phyloP scores from a whole-genome alignment of 2,113 vertebrate species.

The Isurus oxyrinchus region DNA sequence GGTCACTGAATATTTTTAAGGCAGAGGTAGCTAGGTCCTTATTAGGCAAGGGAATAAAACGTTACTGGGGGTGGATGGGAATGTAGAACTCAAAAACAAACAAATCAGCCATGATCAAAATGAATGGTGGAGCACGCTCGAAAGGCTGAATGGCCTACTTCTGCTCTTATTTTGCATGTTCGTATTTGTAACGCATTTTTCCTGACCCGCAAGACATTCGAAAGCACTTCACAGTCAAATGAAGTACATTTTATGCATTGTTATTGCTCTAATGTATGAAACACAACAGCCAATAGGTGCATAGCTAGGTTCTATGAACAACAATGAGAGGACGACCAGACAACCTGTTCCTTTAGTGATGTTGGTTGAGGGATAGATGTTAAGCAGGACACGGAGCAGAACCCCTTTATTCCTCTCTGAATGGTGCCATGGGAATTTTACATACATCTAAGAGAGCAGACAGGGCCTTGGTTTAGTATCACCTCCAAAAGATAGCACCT shows the following conservation, averaged over 20 bases:
- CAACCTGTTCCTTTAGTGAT: not conserved
- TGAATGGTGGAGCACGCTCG: no score
- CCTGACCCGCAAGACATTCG: not conserved
- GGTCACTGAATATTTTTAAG: no score
- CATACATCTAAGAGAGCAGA: not conserved
- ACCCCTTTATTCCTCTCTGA: not conserved
- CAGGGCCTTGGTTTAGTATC: not conserved
- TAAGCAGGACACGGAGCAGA: not conserved
- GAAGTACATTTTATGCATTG: not conserved
- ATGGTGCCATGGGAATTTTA: not conserved
- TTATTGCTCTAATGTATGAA: not conserved
- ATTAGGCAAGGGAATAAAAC: no score
- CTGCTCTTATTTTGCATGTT: no score
- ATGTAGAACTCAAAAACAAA: no score
- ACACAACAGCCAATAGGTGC: not conserved
- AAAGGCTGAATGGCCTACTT: no score
- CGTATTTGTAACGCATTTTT: not conserved
- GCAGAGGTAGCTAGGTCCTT: no score
- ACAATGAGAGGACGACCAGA: not conserved
- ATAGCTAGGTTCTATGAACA: not conserved
- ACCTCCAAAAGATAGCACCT: not conserved
- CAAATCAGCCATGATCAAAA: no score
- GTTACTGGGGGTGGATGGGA: no score
- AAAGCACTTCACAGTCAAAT: not conserved
- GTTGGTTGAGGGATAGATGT: not conserved